Evolutionary conservation across 92 coral and sea anemone genomes (phyloP).

Genomic region (Umimayanthus chanpuru): DNA sequence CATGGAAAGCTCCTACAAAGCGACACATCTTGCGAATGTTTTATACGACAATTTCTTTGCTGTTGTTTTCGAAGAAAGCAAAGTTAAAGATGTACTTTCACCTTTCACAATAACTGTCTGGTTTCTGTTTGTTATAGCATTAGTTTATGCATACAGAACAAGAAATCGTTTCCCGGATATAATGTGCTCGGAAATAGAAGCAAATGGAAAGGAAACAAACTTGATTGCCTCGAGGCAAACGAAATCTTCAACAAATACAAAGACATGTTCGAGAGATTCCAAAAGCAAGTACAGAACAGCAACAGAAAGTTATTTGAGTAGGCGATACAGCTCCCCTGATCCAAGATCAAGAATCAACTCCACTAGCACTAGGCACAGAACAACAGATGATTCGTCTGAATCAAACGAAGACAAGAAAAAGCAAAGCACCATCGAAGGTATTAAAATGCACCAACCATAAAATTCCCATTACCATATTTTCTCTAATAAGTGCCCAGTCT

Average conservation of each 20-base stretch:
- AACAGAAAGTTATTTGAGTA: neutral
- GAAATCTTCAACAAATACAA: neutral
- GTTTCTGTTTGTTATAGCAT: conserved; percentile 16
- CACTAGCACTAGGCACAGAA: neutral
- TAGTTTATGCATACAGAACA: conserved; percentile 36
- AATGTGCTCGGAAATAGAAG: conserved; percentile 21
- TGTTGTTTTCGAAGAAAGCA: conserved; percentile 25
- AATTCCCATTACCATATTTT: no score
- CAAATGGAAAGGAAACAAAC: neutral
- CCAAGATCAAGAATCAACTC: conserved; percentile 3
- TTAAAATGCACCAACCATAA: neutral
- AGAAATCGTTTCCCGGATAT: conserved; percentile 36
- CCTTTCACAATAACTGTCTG: conserved; percentile 38
- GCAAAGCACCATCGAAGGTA: neutral
- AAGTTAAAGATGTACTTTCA: neutral
- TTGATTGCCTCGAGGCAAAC: neutral
- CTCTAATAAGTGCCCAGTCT: no score
- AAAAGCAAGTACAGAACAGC: neutral
- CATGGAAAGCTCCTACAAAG: conserved; percentile 21
- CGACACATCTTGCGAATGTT: neutral
- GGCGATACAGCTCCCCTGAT: conserved; percentile 9
- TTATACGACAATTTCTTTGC: conserved; percentile 13
- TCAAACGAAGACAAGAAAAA: neutral
- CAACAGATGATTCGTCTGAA: neutral
- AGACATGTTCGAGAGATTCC: neutral